A percentile compares a stretch with the other conserved stretches of the same genome.
Evolutionary conservation across 2,888 invertebrate genomes (phyloP).

Genomic region (Griposia aprilina): DNA sequence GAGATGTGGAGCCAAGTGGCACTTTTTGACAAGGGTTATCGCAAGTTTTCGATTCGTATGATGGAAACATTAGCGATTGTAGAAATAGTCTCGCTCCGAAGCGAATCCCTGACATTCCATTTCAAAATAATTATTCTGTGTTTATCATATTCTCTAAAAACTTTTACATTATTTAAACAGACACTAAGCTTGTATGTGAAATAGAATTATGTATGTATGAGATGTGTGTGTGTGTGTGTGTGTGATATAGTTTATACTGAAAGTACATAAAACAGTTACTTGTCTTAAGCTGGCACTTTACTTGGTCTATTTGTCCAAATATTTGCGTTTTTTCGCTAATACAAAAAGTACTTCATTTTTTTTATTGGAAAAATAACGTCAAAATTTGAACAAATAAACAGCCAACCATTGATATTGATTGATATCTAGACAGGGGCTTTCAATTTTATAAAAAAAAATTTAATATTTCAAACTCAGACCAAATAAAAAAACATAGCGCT

Average conservation of each 20-base stretch:
- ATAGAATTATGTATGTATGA: not conserved
- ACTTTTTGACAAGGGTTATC: no score
- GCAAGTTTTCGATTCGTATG: no score
- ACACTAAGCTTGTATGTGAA: not conserved
- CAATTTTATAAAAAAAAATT: no score
- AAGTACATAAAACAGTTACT: not conserved
- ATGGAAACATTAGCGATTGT: no score
- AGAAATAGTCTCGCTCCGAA: no score
- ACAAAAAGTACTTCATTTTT: slow-evolving; percentile 3
- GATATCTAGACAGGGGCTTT: no score
- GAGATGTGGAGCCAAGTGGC: no score
- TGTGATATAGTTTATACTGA: not conserved
- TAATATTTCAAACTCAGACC: no score
- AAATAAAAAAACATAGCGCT: no score
- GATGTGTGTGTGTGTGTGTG: not conserved
- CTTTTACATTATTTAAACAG: slow-evolving; percentile 5
- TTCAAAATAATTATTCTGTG: slow-evolving; percentile 1
- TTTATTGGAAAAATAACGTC: not conserved
- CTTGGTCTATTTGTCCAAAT: not conserved
- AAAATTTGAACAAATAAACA: not conserved
- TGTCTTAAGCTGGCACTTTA: not conserved
- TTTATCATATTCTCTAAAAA: not conserved
- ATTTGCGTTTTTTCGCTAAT: not conserved
- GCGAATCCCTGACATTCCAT: slow-evolving; percentile 11
- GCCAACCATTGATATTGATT: no score